These are phyloP conservation scores for Lagodon rhomboides DNA, from an alignment of 2,797 vertebrate genomes.

Conservation along the genomic window DNA sequence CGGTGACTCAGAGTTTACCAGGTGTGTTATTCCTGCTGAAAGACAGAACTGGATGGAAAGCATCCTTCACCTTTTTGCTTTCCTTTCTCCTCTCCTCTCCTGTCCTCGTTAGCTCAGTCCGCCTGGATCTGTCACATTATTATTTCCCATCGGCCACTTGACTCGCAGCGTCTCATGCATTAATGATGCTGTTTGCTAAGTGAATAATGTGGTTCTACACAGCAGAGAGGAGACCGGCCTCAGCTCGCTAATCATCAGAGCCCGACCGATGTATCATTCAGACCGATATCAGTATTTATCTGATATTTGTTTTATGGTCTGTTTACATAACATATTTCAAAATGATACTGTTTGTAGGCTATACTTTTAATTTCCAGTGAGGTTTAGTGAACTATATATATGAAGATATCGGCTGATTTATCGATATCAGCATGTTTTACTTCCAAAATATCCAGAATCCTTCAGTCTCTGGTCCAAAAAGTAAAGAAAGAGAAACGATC, in stretches of 20 bases:
- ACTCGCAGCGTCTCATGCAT: conserved; percentile 69
- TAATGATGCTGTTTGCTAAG: conserved; percentile 59
- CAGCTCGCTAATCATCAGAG: conserved; percentile 51
- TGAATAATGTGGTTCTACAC: conserved; percentile 67
- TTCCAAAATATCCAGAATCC: too few species aligned
- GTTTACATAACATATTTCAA: too few species aligned
- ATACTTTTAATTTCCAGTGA: too few species aligned
- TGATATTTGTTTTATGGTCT: too few species aligned
- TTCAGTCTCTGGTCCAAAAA: too few species aligned
- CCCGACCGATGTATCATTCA: too few species aligned
- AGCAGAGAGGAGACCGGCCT: conserved; percentile 49
- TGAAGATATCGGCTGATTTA: too few species aligned
- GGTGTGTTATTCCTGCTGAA: background rate
- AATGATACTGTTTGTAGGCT: too few species aligned
- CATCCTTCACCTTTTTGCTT: conserved; percentile 13
- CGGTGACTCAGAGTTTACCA: background rate
- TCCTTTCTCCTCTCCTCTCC: background rate
- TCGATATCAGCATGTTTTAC: too few species aligned
- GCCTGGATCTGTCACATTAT: conserved; percentile 46
- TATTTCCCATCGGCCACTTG: conserved; percentile 59
- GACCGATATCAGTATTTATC: too few species aligned
- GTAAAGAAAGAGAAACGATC: conserved; percentile 19
- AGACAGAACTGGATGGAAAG: background rate
- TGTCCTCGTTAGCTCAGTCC: conserved; percentile 36
- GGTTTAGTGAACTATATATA: too few species aligned